A percentile compares a stretch with the other conserved stretches of the same genome.
Evolutionary conservation across 2,888 invertebrate genomes (phyloP).

Genomic region (Idaea dimidiata): DNA sequence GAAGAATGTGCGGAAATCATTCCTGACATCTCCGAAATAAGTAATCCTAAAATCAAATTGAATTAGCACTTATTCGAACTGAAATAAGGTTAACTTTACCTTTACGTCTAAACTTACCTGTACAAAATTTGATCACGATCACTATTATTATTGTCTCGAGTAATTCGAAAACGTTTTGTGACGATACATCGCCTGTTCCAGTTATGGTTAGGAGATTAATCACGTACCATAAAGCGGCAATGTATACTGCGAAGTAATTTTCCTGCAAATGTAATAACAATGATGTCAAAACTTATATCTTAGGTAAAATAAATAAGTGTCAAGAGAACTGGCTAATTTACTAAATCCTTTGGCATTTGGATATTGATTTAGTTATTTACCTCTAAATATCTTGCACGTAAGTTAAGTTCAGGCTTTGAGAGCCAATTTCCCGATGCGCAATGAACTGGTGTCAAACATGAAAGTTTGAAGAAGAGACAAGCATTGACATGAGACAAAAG

Average conservation of each 20-base stretch:
- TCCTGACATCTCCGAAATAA: conserved; percentile 79
- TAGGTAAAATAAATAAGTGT: background rate
- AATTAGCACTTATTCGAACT: background rate
- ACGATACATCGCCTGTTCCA: conserved; percentile 74
- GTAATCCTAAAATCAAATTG: conserved; percentile 51
- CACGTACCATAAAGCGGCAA: conserved; percentile 74
- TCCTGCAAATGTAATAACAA: conserved; percentile 41
- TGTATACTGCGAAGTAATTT: conserved; percentile 63
- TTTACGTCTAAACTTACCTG: conserved; percentile 47
- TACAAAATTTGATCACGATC: conserved; percentile 74
- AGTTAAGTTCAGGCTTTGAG: conserved; percentile 61
- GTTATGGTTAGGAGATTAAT: conserved; percentile 75
- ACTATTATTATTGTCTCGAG: conserved; percentile 70
- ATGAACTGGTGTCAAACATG: conserved; percentile 68
- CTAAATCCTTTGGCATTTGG: background rate
- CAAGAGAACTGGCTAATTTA: background rate
- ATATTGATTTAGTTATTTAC: conserved; percentile 31
- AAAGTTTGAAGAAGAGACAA: conserved; percentile 72
- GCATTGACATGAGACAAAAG: conserved; percentile 72
- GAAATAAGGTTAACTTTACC: too few species aligned
- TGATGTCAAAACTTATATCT: too few species aligned
- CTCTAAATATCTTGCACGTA: conserved; percentile 58
- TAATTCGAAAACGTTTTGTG: conserved; percentile 71
- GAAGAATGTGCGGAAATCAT: conserved; percentile 74
- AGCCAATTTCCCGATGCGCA: conserved; percentile 70